Evolutionary conservation across 2,888 invertebrate genomes (phyloP), one percentile per base, ranked within the genome.

Genomic region (Ypsolopha sequella): DNA sequence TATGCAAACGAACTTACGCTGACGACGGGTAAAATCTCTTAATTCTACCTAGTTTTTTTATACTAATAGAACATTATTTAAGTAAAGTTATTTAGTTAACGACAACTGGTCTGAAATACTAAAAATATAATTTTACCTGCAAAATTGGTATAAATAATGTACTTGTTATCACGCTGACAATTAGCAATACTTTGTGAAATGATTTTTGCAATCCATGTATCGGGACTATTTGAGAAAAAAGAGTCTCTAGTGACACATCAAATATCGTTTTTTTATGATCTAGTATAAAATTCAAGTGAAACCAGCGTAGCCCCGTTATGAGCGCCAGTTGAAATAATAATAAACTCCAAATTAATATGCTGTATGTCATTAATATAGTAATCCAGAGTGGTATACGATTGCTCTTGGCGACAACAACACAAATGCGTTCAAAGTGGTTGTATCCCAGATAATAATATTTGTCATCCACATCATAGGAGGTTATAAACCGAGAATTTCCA

Each of bases 401-500:
- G 33, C 9, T 36, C 13, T 36, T 52, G 1, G 48, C n/a, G 10
- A 48, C 52, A 14, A 52, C 2, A 8, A 34, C 24, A 36, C 52
- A 52, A 6, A 52, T 9, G 10, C 36, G 46, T n/a, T 52, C 52
- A 36, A 39, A 41, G 14, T 47, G 13, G 34, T 48, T 52, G 36
- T 52, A 48, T 7, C 39, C 52, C 6, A 52, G 11, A 34, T 24
- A 52, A 33, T 48, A 48, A 36, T 52, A 52, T 4, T 48, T 11
- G 36, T 43, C 43, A 8, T 52, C 48, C 4, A 10, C n/a, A 6
- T 48, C 52, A 36, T 52, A 52, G 2, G 43, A 13, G n/a, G 52
- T 46, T 9, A 52, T 48, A 24, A 52, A 52, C 7, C 52, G 41
- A 14, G 52, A 52, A 14, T 52, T 52, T 6, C 36, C 24, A 7